Percentiles rank a stretch among this genome's conserved stretches.
These are phyloP conservation scores for Alces alces DNA, from an alignment of 2,113 vertebrate species.

Conservation along the genomic window DNA sequence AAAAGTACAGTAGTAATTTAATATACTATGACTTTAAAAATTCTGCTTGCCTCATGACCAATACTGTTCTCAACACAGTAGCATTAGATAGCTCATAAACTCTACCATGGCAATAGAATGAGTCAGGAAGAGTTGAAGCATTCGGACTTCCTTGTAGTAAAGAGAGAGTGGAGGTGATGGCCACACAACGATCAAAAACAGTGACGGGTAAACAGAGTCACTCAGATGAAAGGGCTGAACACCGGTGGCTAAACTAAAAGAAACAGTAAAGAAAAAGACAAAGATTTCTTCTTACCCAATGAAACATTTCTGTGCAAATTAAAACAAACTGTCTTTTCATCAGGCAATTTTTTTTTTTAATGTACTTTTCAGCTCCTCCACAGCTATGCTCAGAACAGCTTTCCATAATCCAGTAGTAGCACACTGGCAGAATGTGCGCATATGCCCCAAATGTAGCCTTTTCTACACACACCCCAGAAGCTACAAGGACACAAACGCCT, in stretches of 20 bases:
- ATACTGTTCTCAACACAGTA: background rate
- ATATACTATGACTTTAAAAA: background rate
- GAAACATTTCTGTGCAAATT: background rate
- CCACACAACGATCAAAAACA: background rate
- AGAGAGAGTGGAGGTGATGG: background rate
- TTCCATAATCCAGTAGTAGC: background rate
- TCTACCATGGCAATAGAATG: background rate
- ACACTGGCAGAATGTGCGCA: background rate
- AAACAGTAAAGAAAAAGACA: background rate
- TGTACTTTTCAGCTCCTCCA: background rate
- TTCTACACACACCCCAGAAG: too few relatives aligned
- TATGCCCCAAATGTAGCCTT: background rate
- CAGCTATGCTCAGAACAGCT: background rate
- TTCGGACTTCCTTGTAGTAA: background rate
- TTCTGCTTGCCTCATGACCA: background rate
- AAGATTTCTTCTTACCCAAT: background rate
- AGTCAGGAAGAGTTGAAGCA: background rate
- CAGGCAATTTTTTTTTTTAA: background rate
- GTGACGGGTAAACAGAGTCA: background rate
- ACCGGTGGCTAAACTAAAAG: background rate
- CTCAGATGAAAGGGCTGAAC: background rate
- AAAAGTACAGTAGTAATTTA: background rate
- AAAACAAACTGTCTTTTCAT: background rate
- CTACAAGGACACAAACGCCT: background rate
- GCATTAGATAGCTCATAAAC: background rate